Evolutionary conservation across 2,797 vertebrate genomes (phyloP).

Genomic region (Megaceryle alcyon): DNA sequence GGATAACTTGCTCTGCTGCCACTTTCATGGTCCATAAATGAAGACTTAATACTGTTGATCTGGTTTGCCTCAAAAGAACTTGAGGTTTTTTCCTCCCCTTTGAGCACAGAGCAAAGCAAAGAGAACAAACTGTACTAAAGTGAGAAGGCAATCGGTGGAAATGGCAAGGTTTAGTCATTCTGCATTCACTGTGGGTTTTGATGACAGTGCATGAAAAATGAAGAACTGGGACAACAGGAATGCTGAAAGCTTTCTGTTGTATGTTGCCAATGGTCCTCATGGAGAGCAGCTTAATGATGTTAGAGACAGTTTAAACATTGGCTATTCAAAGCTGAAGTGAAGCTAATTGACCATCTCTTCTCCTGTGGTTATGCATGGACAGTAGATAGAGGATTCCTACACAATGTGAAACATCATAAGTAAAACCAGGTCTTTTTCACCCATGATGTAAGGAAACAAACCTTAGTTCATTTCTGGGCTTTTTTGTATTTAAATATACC

Average conservation of each 20-base stretch:
- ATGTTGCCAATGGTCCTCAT: not conserved
- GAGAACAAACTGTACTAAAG: not conserved
- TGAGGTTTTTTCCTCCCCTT: not conserved
- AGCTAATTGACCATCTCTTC: not conserved
- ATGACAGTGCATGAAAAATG: not conserved
- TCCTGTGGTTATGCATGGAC: not conserved
- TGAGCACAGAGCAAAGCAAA: not conserved
- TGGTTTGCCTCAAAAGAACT: not conserved
- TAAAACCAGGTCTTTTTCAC: not conserved
- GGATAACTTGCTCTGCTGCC: not conserved
- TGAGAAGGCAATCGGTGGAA: not conserved
- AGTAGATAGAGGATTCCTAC: not conserved
- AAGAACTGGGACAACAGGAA: not conserved
- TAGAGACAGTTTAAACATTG: not conserved
- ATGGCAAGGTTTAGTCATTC: not conserved
- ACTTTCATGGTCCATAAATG: not conserved
- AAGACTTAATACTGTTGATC: not conserved
- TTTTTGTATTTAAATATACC: not conserved
- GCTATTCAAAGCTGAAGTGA: not conserved
- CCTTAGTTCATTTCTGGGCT: not conserved
- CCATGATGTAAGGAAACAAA: not conserved
- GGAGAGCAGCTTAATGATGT: not conserved
- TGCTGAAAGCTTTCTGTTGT: not conserved
- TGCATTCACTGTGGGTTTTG: not conserved
- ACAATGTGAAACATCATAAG: not conserved